A percentile compares a stretch with the other conserved stretches of the same genome.
These are phyloP conservation scores for Motacilla tschutschensis DNA, from an alignment of 2,113 vertebrate species.

Conservation along the genomic window DNA sequence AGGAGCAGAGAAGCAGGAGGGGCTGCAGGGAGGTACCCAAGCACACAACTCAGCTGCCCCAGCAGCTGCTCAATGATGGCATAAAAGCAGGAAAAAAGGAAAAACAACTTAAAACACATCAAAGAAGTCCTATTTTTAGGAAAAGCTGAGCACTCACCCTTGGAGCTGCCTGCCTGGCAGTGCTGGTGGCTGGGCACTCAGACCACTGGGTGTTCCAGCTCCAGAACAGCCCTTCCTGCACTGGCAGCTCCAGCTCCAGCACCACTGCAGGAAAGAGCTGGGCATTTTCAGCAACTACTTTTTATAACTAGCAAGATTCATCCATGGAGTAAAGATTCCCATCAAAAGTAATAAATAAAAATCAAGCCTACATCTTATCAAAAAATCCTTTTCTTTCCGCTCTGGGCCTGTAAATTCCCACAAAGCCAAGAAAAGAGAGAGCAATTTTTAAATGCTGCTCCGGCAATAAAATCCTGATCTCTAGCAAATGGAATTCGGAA, in stretches of 20 bases:
- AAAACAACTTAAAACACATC: neutral
- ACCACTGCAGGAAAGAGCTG: accelerated
- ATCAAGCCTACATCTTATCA: slow-evolving; percentile 29
- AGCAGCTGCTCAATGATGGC: accelerated
- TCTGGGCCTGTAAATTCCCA: slow-evolving; percentile 67
- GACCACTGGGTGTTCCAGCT: accelerated
- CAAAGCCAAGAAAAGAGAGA: slow-evolving; percentile 66
- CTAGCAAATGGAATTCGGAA: slow-evolving; percentile 68
- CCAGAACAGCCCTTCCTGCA: accelerated
- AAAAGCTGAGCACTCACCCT: neutral
- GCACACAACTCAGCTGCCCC: neutral
- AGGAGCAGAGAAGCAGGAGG: accelerated
- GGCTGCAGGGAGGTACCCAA: neutral
- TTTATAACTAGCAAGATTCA: slow-evolving; percentile 40
- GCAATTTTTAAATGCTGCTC: slow-evolving; percentile 74
- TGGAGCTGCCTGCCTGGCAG: neutral
- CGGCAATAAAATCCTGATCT: slow-evolving; percentile 72
- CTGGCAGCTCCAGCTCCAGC: accelerated
- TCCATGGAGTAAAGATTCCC: neutral
- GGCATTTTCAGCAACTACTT: neutral
- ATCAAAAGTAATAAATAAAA: slow-evolving; percentile 55
- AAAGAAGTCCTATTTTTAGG: neutral
- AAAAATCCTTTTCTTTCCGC: slow-evolving; percentile 52
- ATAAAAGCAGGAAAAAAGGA: neutral
- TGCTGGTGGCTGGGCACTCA: neutral